Evolutionary conservation across 2,113 vertebrate species (phyloP), one percentile per base, ranked within the genome.

Genomic region (Oncorhynchus kisutch): DNA sequence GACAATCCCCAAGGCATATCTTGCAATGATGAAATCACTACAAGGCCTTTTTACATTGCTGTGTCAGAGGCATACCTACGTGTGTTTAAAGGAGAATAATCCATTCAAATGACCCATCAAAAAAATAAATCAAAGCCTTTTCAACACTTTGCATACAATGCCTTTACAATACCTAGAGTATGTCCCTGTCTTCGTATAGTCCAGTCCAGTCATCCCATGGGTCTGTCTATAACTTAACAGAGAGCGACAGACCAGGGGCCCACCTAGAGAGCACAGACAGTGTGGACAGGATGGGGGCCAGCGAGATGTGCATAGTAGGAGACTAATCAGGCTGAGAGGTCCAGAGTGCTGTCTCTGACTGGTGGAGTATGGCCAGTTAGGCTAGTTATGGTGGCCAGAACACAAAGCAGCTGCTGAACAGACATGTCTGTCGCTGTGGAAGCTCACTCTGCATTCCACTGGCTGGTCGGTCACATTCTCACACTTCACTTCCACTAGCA

Each of bases 41-140:
- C 9, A 65, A 73, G 20, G 18, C 62, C 67, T 24, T 82, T 75
- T 70, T 77, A 83, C 54, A 70, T 78, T 57, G 16, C 51, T 66
- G 73, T 4, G 16, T 0, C 14, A 7, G 25, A 45, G 39, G 9
- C 9, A 45, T 45, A 12, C 9, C 39, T 45, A 45, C 2, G 9
- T 45, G 39, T 9, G 39, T 3, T 45, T 45, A 45, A 45, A 12
- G 2, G 39, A 45, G 39, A 45, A 45, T 45, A 45, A 12, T 45
- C 39, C 9, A 11, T 45, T 45, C 9, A 45, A 45, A 45, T 45
- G 39, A 45, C 39, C 39, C 39, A 45, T 45, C 39, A 45, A 45
- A 11, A n/a, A 2, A 45, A 45, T 45, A 45, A 45, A 12, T 45
- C 9, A 11, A 45, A 12, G 9, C 39, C 39, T 45, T 39, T 45